Evolutionary conservation across 2,888 invertebrate genomes (phyloP).

Genomic region (Agrilus biguttatus): DNA sequence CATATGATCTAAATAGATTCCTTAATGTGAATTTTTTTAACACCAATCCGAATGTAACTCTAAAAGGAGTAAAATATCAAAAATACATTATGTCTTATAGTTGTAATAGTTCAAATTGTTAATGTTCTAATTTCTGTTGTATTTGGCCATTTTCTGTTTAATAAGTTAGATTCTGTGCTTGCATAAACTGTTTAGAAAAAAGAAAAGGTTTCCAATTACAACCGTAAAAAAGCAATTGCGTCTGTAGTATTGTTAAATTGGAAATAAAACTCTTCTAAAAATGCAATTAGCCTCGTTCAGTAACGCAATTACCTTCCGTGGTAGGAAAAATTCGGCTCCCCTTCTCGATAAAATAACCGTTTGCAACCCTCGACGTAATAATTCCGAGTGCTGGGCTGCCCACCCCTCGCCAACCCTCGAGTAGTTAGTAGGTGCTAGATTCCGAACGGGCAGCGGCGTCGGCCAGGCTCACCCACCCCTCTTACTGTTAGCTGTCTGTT

Average conservation of each 20-base stretch:
- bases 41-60: too few relatives aligned
- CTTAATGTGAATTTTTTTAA: too few relatives aligned
- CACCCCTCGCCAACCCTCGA: too few relatives aligned
- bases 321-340: conserved; percentile 17
- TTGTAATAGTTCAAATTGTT: too few relatives aligned
- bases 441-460: too few relatives aligned
- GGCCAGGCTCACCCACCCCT: conserved; percentile 6
- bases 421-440: too few relatives aligned
- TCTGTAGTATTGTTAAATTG: too few relatives aligned
- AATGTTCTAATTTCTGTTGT: too few relatives aligned
- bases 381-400: conserved; percentile 4
- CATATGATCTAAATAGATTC: too few relatives aligned
- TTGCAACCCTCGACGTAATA: conserved; percentile 14
- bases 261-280: conserved; percentile 23
- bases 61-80: too few relatives aligned
- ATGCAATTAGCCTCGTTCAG: conserved; percentile 28
- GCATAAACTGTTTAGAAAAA: background rate
- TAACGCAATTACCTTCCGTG: conserved; percentile 28
- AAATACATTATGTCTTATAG: too few relatives aligned
- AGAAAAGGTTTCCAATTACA: conserved; percentile 2
- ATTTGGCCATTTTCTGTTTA: too few relatives aligned
- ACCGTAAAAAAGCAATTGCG: background rate
- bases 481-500: conserved; percentile 18
- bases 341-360: conserved; percentile 23
- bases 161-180: background rate